Conservation (phyloP, 2,888 invertebrate genomes). For the Sphinx pinastri region DNA sequence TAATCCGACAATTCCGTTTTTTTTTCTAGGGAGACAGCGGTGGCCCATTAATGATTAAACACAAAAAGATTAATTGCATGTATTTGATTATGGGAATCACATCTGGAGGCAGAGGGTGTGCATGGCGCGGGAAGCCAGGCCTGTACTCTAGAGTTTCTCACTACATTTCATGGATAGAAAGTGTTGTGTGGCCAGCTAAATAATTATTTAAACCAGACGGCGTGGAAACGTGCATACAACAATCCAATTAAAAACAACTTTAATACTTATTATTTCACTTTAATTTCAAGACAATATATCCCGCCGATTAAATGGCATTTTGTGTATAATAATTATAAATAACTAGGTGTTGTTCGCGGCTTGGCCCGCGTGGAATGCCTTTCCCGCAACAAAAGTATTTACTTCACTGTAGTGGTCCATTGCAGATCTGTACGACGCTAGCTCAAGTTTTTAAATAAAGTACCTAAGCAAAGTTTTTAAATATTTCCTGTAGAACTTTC, state of each 20-base stretch:
- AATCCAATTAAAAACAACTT: neutral
- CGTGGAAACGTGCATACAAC: neutral
- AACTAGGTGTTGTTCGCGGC: too few relatives aligned
- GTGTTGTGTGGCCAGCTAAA: slow-evolving; percentile 79
- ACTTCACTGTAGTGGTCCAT: too few relatives aligned
- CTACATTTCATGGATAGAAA: slow-evolving; percentile 85
- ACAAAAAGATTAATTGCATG: slow-evolving; percentile 65
- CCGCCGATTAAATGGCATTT: too few relatives aligned
- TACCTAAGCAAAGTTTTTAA: too few relatives aligned
- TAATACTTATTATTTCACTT: too few relatives aligned
- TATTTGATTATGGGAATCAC: slow-evolving; percentile 79
- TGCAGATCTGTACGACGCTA: too few relatives aligned
- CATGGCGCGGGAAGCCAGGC: slow-evolving; percentile 68
- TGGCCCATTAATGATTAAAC: slow-evolving; percentile 41
- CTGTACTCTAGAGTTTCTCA: slow-evolving; percentile 84
- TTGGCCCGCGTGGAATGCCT: too few relatives aligned
- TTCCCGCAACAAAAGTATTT: too few relatives aligned
- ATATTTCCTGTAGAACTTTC: too few relatives aligned
- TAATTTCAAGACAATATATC: too few relatives aligned
- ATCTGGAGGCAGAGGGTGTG: slow-evolving; percentile 73
- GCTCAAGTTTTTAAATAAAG: too few relatives aligned
- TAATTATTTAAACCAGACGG: neutral
- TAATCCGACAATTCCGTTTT: neutral
- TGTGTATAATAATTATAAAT: too few relatives aligned
- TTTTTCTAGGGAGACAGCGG: slow-evolving; percentile 51